Evolutionary conservation across 2,113 vertebrate species (phyloP).

Genomic region (Sorex araneus): DNA sequence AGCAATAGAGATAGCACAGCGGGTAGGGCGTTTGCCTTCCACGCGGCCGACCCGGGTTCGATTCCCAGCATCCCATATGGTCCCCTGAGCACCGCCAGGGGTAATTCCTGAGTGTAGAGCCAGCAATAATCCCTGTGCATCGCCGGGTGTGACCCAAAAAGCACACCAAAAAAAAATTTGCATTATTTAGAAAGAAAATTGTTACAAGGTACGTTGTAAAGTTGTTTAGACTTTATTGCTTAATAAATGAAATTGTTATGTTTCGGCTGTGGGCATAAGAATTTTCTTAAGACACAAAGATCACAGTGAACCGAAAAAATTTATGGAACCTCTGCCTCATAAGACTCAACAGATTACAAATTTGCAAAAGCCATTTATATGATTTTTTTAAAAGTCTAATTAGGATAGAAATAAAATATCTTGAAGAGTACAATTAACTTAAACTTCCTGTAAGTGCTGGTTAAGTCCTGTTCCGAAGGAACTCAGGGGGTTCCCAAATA

Average conservation of each 20-base stretch:
- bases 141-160: too few species aligned
- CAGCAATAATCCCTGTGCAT: too few species aligned
- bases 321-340: not conserved
- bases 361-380: slow-evolving; percentile 35
- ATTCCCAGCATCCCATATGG: too few species aligned
- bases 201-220: not conserved
- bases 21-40: too few species aligned
- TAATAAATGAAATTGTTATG: slow-evolving; percentile 39
- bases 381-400: not conserved
- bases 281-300: slow-evolving; percentile 35
- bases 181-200: slow-evolving; percentile 41
- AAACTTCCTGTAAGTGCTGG: slow-evolving; percentile 38
- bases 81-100: too few species aligned
- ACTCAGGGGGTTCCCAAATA: too few species aligned
- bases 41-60: too few species aligned
- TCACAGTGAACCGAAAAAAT: slow-evolving; percentile 30
- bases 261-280: slow-evolving; percentile 1
- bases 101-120: too few species aligned
- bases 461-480: not conserved
- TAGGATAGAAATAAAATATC: slow-evolving; percentile 34
- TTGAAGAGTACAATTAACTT: slow-evolving; percentile 3
- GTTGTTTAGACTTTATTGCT: slow-evolving; percentile 43
- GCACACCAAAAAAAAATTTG: too few species aligned
- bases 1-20: too few species aligned
- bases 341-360: slow-evolving; percentile 22